A percentile compares a stretch with the other conserved stretches of the same genome.
These are phyloP conservation scores for Atta colombica DNA, from an alignment of 1,140 invertebrate genomes.

Conservation along the genomic window DNA sequence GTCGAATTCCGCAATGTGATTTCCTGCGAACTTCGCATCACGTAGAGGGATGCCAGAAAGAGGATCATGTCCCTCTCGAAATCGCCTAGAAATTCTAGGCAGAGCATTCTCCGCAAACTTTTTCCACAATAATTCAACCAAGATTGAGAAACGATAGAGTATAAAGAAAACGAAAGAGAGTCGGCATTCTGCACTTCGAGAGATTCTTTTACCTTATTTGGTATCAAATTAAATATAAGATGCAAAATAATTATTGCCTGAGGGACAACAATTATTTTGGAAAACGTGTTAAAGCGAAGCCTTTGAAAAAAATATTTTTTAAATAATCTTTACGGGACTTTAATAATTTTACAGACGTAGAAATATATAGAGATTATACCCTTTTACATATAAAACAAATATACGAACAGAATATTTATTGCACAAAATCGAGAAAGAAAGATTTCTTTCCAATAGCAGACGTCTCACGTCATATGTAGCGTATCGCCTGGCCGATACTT, in stretches of 20 bases:
- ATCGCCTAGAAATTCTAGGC: slow-evolving; percentile 21
- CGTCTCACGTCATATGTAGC: no score
- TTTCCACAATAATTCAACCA: slow-evolving; percentile 78
- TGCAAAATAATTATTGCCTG: slow-evolving; percentile 76
- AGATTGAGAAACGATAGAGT: slow-evolving; percentile 8
- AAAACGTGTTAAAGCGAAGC: no score
- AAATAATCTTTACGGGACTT: no score
- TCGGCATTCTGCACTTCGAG: slow-evolving; percentile 65
- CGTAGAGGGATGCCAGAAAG: slow-evolving; percentile 46
- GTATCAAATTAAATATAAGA: slow-evolving; percentile 79
- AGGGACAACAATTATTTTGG: slow-evolving; percentile 9
- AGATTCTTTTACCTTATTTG: slow-evolving; percentile 75
- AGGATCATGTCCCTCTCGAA: slow-evolving; percentile 11
- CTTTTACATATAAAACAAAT: no score
- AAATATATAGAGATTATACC: no score
- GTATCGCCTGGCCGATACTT: no score
- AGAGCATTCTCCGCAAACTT: slow-evolving; percentile 72
- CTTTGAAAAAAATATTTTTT: no score
- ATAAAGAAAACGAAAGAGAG: slow-evolving; percentile 9
- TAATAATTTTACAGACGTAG: no score
- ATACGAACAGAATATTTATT: no score
- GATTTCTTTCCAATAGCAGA: no score
- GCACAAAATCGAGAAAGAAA: no score
- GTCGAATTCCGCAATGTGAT: slow-evolving; percentile 53
- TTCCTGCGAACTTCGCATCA: slow-evolving; percentile 46